Percentiles rank a stretch among this genome's conserved stretches.
Conservation (phyloP, 2,797 vertebrate genomes). For the Limnodromus scolopaceus region DNA sequence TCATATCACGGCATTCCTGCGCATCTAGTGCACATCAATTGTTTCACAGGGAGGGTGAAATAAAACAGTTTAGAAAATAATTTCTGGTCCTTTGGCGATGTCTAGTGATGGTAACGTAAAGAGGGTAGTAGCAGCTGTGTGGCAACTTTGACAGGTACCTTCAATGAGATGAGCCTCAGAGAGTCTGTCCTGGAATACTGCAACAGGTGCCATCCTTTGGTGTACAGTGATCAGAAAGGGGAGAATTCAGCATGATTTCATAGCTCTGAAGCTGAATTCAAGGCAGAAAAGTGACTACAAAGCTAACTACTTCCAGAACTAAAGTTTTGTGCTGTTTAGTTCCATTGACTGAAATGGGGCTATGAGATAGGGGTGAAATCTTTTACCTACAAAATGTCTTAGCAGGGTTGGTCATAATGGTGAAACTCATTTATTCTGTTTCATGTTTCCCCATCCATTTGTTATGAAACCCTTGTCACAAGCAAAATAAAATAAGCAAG, state of each 20-base stretch:
- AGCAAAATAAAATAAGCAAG: not conserved
- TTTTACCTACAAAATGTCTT: not conserved
- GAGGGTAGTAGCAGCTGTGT: rapidly evolving
- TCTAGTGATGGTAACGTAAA: not conserved
- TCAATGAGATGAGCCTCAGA: not conserved
- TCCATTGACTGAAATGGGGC: not conserved
- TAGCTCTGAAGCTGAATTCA: not conserved
- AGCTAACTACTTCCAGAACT: not conserved
- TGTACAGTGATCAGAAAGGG: not conserved
- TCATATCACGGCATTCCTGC: not conserved
- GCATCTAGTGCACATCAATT: not conserved
- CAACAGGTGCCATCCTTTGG: not conserved
- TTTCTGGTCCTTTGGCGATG: not conserved
- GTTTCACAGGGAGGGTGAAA: not conserved
- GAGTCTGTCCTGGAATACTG: not conserved
- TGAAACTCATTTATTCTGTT: not conserved
- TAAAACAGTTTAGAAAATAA: not conserved
- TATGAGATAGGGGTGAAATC: not conserved
- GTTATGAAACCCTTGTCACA: not conserved
- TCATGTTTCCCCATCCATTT: not conserved
- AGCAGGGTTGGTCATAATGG: not conserved
- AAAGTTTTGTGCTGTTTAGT: not conserved
- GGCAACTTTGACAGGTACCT: not conserved
- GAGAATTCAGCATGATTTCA: not conserved
- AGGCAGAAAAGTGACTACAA: not conserved